Base-by-base conservation (phyloP, 2,797 vertebrate species). In the Meda fulgida region DNA sequence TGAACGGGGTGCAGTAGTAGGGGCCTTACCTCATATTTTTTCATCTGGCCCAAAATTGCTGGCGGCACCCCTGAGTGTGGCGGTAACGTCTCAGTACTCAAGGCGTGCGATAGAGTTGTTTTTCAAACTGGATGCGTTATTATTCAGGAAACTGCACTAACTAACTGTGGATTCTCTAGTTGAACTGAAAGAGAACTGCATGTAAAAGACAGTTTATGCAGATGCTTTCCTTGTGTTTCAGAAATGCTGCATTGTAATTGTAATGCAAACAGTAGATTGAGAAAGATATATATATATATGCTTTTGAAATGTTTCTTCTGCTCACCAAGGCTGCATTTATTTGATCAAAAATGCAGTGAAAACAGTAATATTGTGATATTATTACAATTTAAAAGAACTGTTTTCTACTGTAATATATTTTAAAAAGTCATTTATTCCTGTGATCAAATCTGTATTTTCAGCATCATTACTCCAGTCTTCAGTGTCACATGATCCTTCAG, bases 131-230 rank as follows among this genome's bases (percentile, higher is more conserved):
- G 55, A 26, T 51, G 29, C 9, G 18, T 34, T 53, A 31, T 36
- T 58, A 9, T 58, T 58, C 19, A 53, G 29, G 46, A 13, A 53
- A 75, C 51, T 38, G 21, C 21, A 55, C 46, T 51, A 31, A 34
- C 18, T 73, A 51, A 51, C 51, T 51, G 71, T 73, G 46, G 1
- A 76, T 55, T 76, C 73, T 46, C 46, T 46, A 51, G 46, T 7
- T 48, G 29, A 34, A 75, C 29, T 75, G 72, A 75, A 73, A 55
- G 51, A 14, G 73, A 55, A 76, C 26, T 51, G 71, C 51, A 75
- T 21, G 29, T 31, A 13, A 10, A 31, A 53, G 26, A 51, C 9
- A 23, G 13, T 55, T 58, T 76, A 58, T 76, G 73, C 7, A 38
- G 38, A 38, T 77, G 73, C 13, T 77, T 58, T 75, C 7, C 4